Base-by-base conservation (phyloP, 2,113 vertebrate species). In the Notothenia rossii region DNA sequence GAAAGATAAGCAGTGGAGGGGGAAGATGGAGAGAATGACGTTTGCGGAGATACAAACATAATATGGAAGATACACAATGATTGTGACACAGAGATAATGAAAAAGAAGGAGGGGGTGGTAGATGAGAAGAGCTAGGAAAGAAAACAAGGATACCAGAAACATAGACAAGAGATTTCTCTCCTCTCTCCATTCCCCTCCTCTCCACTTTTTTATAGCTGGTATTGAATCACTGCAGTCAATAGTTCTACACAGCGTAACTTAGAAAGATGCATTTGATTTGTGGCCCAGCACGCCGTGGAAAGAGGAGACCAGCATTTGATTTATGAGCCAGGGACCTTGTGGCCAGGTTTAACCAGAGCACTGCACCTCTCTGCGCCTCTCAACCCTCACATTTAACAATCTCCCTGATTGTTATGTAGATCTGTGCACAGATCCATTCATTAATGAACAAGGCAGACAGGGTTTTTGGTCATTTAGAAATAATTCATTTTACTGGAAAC, bases 261-360 rank as follows among this genome's bases (percentile, higher is more conserved):
- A 59, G 84, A 92, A 88, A 90, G 87, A 88, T 91, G 89, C 82
- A 76, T 93, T 90, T 92, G 91, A 93, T 92, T 94, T 91, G 91
- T 91, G 86, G 85, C 86, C 74, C 83, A 62, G 88, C 81, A 64
- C 46, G 51, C 78, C 29, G 36, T 81, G 77, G 74, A 88, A 81
- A 72, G 87, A 89, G 77, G 73, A 82, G 82, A 67, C 77, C 77
- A 74, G 67, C 36, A 15, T 83, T 76, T 93, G 92, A 94, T 93
- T 93, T 91, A 94, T 89, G 85, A 91, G 89, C 64, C 74, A 56
- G 82, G 86, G 88, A 86, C 89, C 91, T 89, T 91, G 86, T 88
- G 90, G 84, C 88, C 85, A 86, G 82, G 86, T 88, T 82, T 77
- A 73, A 76, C 75, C 20, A 43, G 67, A 77, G 62, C 22, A 4